A percentile compares a stretch with the other conserved stretches of the same genome.
Conservation (phyloP, 2,888 invertebrate genomes). For the Sabatieria punctata region DNA sequence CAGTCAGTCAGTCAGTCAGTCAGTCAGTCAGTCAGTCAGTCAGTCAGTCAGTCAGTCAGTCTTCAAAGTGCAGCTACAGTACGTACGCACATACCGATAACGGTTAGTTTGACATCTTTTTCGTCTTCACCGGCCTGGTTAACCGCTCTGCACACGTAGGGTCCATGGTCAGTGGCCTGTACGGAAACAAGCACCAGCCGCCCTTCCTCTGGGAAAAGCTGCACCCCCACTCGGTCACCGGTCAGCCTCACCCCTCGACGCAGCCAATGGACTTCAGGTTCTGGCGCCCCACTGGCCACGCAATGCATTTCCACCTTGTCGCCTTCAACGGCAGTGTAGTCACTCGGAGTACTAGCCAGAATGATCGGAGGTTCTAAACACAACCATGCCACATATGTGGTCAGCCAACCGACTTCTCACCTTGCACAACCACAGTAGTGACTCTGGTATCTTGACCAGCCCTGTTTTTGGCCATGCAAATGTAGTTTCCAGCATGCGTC, state of each 20-base stretch:
- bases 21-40: too few relatives aligned
- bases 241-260: not conserved
- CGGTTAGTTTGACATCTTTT: slow-evolving; percentile 40
- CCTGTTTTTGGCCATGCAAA: slow-evolving; percentile 21
- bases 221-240: slow-evolving; percentile 7
- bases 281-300: slow-evolving; percentile 18
- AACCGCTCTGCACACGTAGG: slow-evolving; percentile 44
- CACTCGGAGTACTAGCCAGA: slow-evolving; percentile 14
- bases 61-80: too few relatives aligned
- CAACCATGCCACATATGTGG: not conserved
- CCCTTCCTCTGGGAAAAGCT: slow-evolving; percentile 12
- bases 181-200: slow-evolving; percentile 18
- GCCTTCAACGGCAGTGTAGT: slow-evolving; percentile 19
- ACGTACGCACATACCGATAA: slow-evolving; percentile 37
- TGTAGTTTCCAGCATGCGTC: slow-evolving; percentile 17
- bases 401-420: not conserved
- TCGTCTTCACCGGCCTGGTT: slow-evolving; percentile 44
- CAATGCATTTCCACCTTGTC: slow-evolving; percentile 18
- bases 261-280: slow-evolving; percentile 10
- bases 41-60: too few relatives aligned
- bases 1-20: too few relatives aligned
- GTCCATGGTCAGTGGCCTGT: slow-evolving; percentile 35
- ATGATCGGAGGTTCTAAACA: slow-evolving; percentile 21
- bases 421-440: slow-evolving; percentile 1
- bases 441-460: slow-evolving; percentile 16